A percentile compares a stretch with the other conserved stretches of the same genome.
These are phyloP conservation scores for Crotophaga sulcirostris DNA, from an alignment of 2,113 vertebrate genomes.

Conservation along the genomic window DNA sequence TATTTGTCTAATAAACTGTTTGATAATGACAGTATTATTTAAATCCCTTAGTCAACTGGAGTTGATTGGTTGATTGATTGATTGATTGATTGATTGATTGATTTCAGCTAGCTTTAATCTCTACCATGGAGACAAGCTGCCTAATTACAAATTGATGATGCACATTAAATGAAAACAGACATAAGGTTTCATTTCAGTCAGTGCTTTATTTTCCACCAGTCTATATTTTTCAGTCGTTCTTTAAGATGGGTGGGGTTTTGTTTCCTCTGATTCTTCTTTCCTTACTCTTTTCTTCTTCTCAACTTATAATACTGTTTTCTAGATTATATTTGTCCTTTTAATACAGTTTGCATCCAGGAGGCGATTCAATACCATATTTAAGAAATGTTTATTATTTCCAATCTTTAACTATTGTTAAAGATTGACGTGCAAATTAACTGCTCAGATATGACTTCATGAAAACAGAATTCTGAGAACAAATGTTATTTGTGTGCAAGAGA, in stretches of 20 bases:
- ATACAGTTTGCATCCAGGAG: neutral
- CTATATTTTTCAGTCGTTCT: neutral
- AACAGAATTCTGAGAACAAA: neutral
- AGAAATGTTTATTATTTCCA: neutral
- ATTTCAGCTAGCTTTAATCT: neutral
- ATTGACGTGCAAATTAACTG: neutral
- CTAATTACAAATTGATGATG: neutral
- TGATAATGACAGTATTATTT: neutral
- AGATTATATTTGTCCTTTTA: neutral
- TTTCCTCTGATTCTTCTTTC: neutral
- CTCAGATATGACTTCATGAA: neutral
- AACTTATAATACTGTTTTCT: neutral
- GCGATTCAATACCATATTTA: neutral
- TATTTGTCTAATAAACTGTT: neutral
- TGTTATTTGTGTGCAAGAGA: neutral
- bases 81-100: neutral
- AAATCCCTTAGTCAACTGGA: neutral
- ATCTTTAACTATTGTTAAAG: neutral
- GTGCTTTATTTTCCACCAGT: neutral
- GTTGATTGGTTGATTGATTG: neutral
- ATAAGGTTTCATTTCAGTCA: neutral
- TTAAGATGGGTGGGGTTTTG: neutral
- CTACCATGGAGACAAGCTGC: neutral
- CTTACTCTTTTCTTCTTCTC: neutral
- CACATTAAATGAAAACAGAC: neutral